Base-by-base conservation (phyloP, 2,113 vertebrate genomes). In the Triplophysa rosa region DNA sequence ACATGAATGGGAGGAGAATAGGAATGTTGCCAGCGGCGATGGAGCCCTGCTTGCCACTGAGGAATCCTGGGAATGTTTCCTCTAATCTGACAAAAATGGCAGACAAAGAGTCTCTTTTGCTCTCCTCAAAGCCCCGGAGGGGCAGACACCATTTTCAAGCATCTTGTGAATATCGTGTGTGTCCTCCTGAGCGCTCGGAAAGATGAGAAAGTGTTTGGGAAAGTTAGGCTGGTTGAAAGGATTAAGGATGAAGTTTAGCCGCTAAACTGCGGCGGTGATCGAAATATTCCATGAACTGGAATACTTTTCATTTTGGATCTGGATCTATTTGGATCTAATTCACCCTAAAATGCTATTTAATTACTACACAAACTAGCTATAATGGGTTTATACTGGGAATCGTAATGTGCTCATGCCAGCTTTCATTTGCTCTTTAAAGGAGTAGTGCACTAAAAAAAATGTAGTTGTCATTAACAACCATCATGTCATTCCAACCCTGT, bases 61-160 rank as follows among this genome's bases (percentile, higher is more conserved):
- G 87, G 89, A 89, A 92, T 93, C 84, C 82, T 75, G 87, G 87
- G 87, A 90, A 93, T 90, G 89, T 75, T 76, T 79, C 77, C 89
- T 87, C 88, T 87, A 85, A 89, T 75, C 83, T 78, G 72, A 81
- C 80, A 80, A 84, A 83, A 80, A 80, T 81, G 23, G 75, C 78
- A 58, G 75, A 92, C 92, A 93, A 90, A 90, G 90, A 86, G 78
- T 80, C 70, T 85, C 87, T 91, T 90, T 86, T 90, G 77, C 52
- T n/a, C 67, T 84, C 76, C 83, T 84, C 59, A 49, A 76, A 79
- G 80, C 80, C 88, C 88, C 62, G 1, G 37, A 88, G 88, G 87
- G 86, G 16, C 24, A 75, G 66, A 75, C 59, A 79, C 69, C 61
- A 14, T 80, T 75, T 77, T 66, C 56, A 61, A 73, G 33, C 37